These are phyloP conservation scores for Dasyornis broadbenti DNA, from an alignment of 2,113 vertebrate species.

Conservation along the genomic window DNA sequence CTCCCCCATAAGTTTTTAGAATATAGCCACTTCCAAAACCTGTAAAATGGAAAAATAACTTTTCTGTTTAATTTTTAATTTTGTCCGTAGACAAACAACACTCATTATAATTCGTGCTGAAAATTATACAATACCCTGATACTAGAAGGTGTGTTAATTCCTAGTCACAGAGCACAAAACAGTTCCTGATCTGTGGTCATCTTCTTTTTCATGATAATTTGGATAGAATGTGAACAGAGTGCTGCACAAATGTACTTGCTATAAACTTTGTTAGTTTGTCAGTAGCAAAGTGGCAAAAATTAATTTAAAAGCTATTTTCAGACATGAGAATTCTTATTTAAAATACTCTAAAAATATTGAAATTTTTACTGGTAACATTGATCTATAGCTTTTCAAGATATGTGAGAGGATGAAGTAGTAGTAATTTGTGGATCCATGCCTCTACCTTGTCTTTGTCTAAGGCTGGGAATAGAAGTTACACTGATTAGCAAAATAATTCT, in stretches of 20 bases:
- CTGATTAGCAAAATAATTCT: constrained; percentile 34
- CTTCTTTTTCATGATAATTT: not conserved
- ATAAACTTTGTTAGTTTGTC: not conserved
- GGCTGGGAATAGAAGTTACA: constrained; percentile 24
- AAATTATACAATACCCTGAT: not conserved
- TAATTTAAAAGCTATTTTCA: not conserved
- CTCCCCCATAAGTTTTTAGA: not conserved
- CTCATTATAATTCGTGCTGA: not conserved
- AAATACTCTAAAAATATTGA: not conserved
- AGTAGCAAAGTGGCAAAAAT: not conserved
- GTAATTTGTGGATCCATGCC: not conserved
- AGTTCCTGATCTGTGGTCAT: not conserved
- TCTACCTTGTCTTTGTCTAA: not conserved
- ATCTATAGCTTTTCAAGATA: not conserved
- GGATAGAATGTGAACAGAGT: not conserved
- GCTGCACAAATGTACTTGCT: not conserved
- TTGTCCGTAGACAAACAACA: not conserved
- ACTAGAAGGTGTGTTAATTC: not conserved
- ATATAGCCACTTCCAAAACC: not conserved
- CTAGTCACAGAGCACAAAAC: not conserved
- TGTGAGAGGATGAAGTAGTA: not conserved
- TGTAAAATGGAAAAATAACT: not conserved
- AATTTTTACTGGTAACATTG: not conserved
- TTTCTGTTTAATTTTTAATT: not conserved
- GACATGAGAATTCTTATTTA: not conserved